A percentile compares a stretch with the other conserved stretches of the same genome.
These are phyloP conservation scores for Margarornis squamiger DNA, from an alignment of 2,797 vertebrate species.

Conservation along the genomic window DNA sequence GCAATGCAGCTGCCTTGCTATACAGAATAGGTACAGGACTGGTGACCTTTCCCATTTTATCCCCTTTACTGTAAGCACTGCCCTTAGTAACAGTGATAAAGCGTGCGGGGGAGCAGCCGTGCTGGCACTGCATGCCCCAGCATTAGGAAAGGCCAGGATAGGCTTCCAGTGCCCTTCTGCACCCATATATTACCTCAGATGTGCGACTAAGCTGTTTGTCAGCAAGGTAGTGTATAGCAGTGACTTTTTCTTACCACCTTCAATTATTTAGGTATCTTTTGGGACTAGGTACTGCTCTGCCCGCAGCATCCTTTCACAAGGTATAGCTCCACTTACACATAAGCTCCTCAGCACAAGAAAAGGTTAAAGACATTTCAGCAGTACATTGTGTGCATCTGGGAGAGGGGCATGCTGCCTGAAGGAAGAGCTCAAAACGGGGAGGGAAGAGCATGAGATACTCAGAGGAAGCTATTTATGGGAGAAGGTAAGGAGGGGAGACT, in stretches of 20 bases:
- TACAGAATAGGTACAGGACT: not conserved
- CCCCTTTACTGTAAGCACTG: not conserved
- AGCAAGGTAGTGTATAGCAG: not conserved
- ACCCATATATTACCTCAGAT: not conserved
- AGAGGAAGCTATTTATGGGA: not conserved
- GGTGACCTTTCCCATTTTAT: not conserved
- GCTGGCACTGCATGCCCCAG: accelerated
- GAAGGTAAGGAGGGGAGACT: not conserved
- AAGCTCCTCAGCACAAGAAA: not conserved
- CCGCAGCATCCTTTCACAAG: not conserved
- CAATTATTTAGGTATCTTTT: not conserved
- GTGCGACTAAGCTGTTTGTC: not conserved
- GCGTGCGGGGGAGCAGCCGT: accelerated
- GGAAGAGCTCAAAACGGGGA: not conserved
- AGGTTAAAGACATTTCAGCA: not conserved
- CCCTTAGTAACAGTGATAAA: not conserved
- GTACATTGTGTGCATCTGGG: not conserved
- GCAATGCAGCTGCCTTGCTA: not conserved
- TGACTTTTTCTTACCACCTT: not conserved
- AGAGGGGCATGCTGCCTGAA: not conserved
- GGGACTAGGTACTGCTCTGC: not conserved
- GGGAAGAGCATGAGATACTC: not conserved
- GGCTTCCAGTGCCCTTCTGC: not conserved
- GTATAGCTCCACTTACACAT: not conserved
- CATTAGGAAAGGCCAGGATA: not conserved